Percentiles rank a stretch among this genome's conserved stretches.
Evolutionary conservation across 2,797 vertebrate genomes (phyloP).

Genomic region (Lindbergichthys nudifrons): DNA sequence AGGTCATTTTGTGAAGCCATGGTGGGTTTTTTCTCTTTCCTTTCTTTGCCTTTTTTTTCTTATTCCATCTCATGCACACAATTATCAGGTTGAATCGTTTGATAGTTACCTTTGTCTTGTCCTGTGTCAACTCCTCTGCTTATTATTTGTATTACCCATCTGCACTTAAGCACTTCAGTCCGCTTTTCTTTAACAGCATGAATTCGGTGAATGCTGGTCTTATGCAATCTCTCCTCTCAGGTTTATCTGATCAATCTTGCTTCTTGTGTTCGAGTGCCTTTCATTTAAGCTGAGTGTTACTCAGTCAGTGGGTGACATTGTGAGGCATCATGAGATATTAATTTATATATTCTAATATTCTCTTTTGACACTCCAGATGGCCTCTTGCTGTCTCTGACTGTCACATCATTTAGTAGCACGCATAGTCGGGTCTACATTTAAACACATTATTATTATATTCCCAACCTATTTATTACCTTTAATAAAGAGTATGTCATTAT

Average conservation of each 20-base stretch:
- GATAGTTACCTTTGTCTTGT: conserved; percentile 13
- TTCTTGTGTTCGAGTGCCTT: conserved; percentile 36
- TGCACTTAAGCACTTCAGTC: conserved; percentile 19
- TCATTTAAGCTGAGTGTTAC: conserved; percentile 43
- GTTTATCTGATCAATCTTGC: conserved; percentile 32
- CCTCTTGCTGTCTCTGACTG: conserved; percentile 28
- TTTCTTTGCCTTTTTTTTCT: conserved; percentile 25
- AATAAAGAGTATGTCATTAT: neutral
- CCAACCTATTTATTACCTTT: conserved; percentile 10
- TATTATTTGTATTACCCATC: neutral
- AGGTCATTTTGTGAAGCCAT: conserved; percentile 63
- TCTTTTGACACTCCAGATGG: conserved; percentile 49
- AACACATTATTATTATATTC: conserved; percentile 19
- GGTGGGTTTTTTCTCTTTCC: conserved; percentile 19
- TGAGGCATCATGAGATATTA: conserved; percentile 55
- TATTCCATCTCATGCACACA: conserved; percentile 7
- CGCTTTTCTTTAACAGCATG: neutral
- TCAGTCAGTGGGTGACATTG: conserved; percentile 49
- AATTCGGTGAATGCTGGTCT: conserved; percentile 10
- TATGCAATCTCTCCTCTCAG: conserved; percentile 30
- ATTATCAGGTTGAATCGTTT: conserved; percentile 16
- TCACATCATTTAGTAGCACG: conserved; percentile 39
- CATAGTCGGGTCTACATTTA: conserved; percentile 21
- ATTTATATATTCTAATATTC: conserved; percentile 41
- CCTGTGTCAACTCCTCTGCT: conserved; percentile 9